Percentiles rank a stretch among this genome's conserved stretches.
phyloP scores from a whole-genome alignment of 2,888 invertebrate genomes.

The Morinoia aosen region DNA sequence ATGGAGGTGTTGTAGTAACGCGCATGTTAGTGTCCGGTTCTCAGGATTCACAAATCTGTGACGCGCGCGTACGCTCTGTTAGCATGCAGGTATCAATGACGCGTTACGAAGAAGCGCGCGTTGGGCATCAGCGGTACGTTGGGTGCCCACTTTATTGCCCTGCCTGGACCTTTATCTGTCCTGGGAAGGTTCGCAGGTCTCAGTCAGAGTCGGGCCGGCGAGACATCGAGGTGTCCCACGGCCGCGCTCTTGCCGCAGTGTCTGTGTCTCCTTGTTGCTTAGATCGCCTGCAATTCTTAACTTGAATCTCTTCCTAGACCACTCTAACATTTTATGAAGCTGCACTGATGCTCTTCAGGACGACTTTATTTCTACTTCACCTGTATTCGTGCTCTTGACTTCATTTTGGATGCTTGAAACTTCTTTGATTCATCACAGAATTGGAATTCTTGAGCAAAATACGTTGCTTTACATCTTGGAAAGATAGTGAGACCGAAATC shows the following conservation, averaged over 20 bases:
- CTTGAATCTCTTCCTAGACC: too few relatives aligned
- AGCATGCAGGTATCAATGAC: neutral
- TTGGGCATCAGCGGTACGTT: neutral
- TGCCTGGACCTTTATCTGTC: neutral
- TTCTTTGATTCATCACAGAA: too few relatives aligned
- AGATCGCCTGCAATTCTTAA: neutral
- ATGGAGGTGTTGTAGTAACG: too few relatives aligned
- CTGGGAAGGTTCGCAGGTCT: neutral
- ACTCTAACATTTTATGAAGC: too few relatives aligned
- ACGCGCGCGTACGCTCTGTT: neutral
- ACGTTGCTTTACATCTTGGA: too few relatives aligned
- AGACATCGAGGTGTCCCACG: neutral
- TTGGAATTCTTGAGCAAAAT: too few relatives aligned
- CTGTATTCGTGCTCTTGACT: too few relatives aligned
- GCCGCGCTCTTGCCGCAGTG: neutral
- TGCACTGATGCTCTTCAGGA: too few relatives aligned
- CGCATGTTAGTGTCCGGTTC: neutral
- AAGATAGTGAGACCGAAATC: too few relatives aligned
- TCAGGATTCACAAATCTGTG: too few relatives aligned
- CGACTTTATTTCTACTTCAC: too few relatives aligned
- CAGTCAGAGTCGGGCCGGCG: neutral
- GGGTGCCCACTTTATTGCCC: conserved; percentile 14
- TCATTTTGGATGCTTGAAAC: too few relatives aligned
- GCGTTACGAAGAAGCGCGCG: neutral
- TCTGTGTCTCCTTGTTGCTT: neutral